Evolutionary conservation across 2,888 invertebrate species (phyloP), one percentile per base, ranked within the genome.

Genomic region (Gonocerus acuteangulatus): DNA sequence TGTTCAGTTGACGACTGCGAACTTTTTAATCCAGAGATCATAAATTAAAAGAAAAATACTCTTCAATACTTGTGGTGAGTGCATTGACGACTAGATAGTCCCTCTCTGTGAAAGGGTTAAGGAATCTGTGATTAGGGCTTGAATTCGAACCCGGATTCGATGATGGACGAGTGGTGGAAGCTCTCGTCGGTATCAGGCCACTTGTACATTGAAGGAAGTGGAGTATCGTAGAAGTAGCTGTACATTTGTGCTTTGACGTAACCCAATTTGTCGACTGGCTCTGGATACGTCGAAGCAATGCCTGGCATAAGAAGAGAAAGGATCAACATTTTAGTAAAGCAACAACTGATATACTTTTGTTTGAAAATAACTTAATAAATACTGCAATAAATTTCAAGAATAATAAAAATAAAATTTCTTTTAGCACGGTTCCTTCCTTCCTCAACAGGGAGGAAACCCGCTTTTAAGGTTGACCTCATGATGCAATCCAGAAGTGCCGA

Each of bases 251-350:
- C 80, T 69, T 82, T 77, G 34, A 92, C 80, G 74, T 86, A 87
- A 66, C 80, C 77, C 59, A 79, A 75, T 71, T 89, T 82, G 71
- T 92, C 84, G 68, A 82, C 81, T 42, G 92, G 92, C 74, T 90
- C 86, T 0, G 92, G 92, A 73, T 92, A 92, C 2, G 87, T 83
- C 2, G 90, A 89, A 2, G 92, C 91, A 67, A 87, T 79, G 65
- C 80, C 81, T 74, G 85, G 4, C 64, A 62, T 48, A 66, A 61
- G 44, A 58, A 16, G 15, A 42, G 15, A n/a, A 32, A n/a, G n/a
- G n/a, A n/a, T n/a, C n/a, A n/a, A n/a, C n/a, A n/a, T n/a, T 16
- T 47, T 15, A 13, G 9, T 9, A 16, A 47, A 47, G 7, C 9
- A 9, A n/a, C n/a, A n/a, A n/a, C n/a, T n/a, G 49, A 49, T 9